Evolutionary conservation across 2,888 invertebrate species (phyloP).

Genomic region (Bhutanitis thaidina): DNA sequence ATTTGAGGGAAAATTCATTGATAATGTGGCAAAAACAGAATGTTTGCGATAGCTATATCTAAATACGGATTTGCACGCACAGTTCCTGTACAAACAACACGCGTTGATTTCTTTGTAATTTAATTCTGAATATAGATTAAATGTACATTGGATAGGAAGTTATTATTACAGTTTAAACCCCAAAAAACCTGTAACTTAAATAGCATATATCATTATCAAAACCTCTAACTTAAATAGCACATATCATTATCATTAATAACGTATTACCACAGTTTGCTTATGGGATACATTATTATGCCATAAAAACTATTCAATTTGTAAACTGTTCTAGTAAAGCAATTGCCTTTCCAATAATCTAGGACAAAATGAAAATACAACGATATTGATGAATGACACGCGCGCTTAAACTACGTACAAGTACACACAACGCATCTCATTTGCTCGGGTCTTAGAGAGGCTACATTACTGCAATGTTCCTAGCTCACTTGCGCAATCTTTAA

Average conservation of each 20-base stretch:
- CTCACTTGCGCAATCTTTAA: conserved; percentile 46
- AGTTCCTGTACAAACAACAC: not conserved
- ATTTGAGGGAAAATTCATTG: not conserved
- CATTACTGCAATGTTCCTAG: conserved; percentile 31
- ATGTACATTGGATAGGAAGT: too few species aligned
- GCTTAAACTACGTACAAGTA: not conserved
- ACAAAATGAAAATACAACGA: not conserved
- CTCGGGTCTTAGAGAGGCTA: conserved; percentile 24
- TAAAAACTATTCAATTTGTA: not conserved
- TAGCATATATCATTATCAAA: too few species aligned
- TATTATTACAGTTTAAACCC: too few species aligned
- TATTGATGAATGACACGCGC: not conserved
- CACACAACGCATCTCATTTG: conserved; percentile 22
- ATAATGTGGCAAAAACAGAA: not conserved
- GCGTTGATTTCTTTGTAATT: not conserved
- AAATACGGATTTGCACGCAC: not conserved
- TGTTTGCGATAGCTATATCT: not conserved
- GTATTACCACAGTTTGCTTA: not conserved
- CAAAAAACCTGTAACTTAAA: too few species aligned
- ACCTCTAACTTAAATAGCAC: too few species aligned
- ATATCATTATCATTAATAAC: too few species aligned
- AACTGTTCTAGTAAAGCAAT: not conserved
- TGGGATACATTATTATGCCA: not conserved
- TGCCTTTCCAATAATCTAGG: not conserved
- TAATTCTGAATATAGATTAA: not conserved